Percentiles rank a stretch among this genome's conserved stretches.
phyloP scores from a whole-genome alignment of 53 echinoderm and acorn worm genomes.

The Antedon mediterranea region DNA sequence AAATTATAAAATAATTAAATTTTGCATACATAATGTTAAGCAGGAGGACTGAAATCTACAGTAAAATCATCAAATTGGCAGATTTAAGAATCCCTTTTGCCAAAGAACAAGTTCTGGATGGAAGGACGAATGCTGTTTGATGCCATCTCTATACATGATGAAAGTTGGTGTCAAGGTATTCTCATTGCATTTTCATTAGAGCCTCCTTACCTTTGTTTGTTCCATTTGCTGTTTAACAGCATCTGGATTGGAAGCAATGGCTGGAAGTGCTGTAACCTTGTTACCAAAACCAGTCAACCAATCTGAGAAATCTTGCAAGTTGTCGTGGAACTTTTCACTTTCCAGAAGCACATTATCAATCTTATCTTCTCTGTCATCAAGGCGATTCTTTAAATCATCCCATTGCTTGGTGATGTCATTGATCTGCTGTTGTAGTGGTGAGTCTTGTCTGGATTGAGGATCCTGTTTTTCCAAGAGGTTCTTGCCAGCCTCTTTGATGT shows the following conservation, averaged over 20 bases:
- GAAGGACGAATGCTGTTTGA: too few relatives aligned
- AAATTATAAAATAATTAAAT: too few relatives aligned
- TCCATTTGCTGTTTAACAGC: constrained; percentile 88
- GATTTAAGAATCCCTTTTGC: too few relatives aligned
- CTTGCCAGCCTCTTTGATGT: constrained; percentile 72
- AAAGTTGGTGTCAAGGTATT: too few relatives aligned
- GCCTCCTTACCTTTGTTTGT: constrained; percentile 83
- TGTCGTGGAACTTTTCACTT: constrained; percentile 92
- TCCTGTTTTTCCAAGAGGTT: constrained; percentile 81
- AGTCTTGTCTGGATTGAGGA: constrained; percentile 33
- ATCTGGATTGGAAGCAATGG: constrained; percentile 83
- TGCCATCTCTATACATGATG: too few relatives aligned
- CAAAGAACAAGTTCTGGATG: too few relatives aligned
- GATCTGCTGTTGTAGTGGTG: constrained; percentile 69
- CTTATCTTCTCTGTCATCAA: constrained; percentile 75
- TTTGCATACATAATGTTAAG: too few relatives aligned
- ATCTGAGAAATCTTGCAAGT: constrained; percentile 65
- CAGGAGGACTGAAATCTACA: too few relatives aligned
- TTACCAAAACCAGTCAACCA: constrained; percentile 84
- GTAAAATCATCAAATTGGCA: too few relatives aligned
- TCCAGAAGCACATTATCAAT: constrained; percentile 72
- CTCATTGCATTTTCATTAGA: too few relatives aligned
- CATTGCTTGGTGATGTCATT: constrained; percentile 60
- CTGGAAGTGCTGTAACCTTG: constrained; percentile 59
- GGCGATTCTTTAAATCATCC: constrained; percentile 70